A percentile compares a stretch with the other conserved stretches of the same genome.
These are phyloP conservation scores for Eurois occulta DNA, from an alignment of 2,888 invertebrate genomes.

Conservation along the genomic window DNA sequence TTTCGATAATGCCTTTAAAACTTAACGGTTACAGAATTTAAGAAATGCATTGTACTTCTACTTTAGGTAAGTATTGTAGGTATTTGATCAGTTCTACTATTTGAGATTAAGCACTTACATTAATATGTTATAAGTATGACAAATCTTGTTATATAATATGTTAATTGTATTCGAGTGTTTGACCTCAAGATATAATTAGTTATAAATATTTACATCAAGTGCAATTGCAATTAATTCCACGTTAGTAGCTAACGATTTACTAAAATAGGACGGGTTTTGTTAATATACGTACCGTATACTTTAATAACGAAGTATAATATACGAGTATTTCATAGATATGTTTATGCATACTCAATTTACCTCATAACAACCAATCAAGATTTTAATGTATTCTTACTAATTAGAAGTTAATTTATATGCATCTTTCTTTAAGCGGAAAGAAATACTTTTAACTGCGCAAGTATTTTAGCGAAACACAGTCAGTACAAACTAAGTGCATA, in stretches of 20 bases:
- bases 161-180: conserved; percentile 5
- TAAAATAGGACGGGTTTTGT: conserved; percentile 43
- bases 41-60: conserved; percentile 13
- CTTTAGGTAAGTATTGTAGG: neutral
- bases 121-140: conserved; percentile 3
- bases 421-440: conserved; percentile 39
- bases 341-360: conserved; percentile 51
- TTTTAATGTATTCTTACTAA: conserved; percentile 61
- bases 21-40: conserved; percentile 26
- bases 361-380: conserved; percentile 54
- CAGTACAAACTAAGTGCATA: conserved; percentile 67
- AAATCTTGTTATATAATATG: too few species aligned
- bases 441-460: conserved; percentile 23
- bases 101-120: conserved; percentile 1
- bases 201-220: conserved; percentile 34
- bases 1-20: conserved; percentile 37
- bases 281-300: conserved; percentile 29
- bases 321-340: conserved; percentile 32
- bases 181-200: conserved; percentile 14
- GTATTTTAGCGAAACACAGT: conserved; percentile 44
- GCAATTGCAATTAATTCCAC: conserved; percentile 40
- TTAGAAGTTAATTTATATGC: conserved; percentile 55
- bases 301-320: conserved; percentile 26
- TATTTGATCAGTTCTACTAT: conserved; percentile 7
- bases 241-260: conserved; percentile 37